Evolutionary conservation across 2,888 invertebrate species (phyloP), one percentile per base, ranked within the genome.

Genomic region (Ophonus ardosiacus): DNA sequence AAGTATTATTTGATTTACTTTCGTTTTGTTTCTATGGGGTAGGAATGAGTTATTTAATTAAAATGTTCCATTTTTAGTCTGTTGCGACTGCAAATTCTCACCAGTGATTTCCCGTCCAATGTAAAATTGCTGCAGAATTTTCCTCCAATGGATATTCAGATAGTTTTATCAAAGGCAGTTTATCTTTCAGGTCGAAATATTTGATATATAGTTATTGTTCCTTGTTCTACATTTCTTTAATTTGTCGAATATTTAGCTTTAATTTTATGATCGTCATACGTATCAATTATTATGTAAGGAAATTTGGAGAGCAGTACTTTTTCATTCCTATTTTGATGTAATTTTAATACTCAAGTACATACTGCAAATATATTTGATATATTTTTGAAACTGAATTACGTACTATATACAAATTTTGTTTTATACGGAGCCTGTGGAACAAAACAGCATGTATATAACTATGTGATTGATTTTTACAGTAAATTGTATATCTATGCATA

Each of bases 41-140:
- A n/a, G 24, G 24, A 24, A 24, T 24, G 3, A 31, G 6, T 31
- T 31, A 31, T 31, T 31, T 31, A 31, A 31, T 31, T 4, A 4
- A 31, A 31, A 31, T 31, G 5, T 31, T 31, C 31, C 31, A 17
- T 43, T 43, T 15, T 40, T 56, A 97, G 98, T 88, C 94, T 98
- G 87, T 92, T 98, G 87, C 94, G 97, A 90, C 95, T 97, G 78
- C 95, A 96, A 88, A 92, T 99, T 86, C 92, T 99, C 83, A 93
- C 92, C 83, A 97, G 96, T 81, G 99, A 99, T 91, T 99, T 99
- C 92, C 96, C 98, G 80, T 94, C 95, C 38, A 98, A 98, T 92
- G 97, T 99, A 78, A 98, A 99, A 91, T 92, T 99, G 10, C 92
- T 99, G 38, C 99, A 99, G 92, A 97, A 96, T 90, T 98, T 96